Conservation (phyloP, 2,113 vertebrate genomes). For the Eubucco bourcierii region DNA sequence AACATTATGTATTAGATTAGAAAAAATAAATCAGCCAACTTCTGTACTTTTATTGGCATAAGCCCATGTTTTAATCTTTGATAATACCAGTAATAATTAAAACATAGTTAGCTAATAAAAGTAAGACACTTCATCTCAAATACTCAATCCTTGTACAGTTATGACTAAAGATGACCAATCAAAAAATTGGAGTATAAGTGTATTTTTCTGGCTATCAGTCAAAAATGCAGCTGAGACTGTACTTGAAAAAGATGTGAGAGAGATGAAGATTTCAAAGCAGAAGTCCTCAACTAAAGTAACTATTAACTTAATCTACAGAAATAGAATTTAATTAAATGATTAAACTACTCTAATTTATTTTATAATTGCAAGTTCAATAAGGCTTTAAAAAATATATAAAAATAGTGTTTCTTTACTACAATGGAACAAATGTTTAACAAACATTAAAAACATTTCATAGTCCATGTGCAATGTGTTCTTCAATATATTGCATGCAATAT, state of each 20-base stretch:
- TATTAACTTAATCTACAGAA: not conserved
- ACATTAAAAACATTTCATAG: not conserved
- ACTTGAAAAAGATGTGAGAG: not conserved
- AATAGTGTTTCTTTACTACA: not conserved
- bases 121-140: not conserved
- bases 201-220: not conserved
- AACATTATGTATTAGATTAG: not conserved
- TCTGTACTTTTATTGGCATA: not conserved
- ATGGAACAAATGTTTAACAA: slow-evolving; percentile 59
- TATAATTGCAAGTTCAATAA: not conserved
- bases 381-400: not conserved
- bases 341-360: not conserved
- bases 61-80: not conserved
- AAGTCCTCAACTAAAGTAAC: not conserved
- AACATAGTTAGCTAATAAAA: not conserved
- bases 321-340: not conserved
- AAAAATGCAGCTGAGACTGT: not conserved
- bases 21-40: not conserved
- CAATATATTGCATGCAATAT: slow-evolving; percentile 43
- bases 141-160: not conserved
- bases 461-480: not conserved
- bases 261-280: not conserved
- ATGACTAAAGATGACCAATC: not conserved
- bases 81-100: not conserved
- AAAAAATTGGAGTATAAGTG: not conserved